These are phyloP conservation scores for Metacarcinus magister DNA, from an alignment of 2,888 invertebrate species.

Conservation along the genomic window DNA sequence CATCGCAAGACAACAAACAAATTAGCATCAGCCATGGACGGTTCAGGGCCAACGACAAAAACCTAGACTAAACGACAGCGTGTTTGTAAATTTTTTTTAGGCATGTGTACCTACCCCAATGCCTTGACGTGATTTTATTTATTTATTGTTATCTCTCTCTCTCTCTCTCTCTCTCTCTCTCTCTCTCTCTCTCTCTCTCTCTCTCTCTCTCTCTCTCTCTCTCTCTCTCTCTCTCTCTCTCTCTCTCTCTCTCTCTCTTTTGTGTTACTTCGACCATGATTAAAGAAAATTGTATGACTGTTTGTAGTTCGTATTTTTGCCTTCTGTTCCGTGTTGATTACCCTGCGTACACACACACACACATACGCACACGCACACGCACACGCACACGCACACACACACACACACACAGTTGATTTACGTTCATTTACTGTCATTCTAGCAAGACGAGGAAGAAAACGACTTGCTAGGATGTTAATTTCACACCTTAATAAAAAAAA, in stretches of 20 bases:
- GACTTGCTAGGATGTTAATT: not conserved
- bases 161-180: too few species aligned
- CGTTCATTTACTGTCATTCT: not conserved
- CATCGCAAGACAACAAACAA: not conserved
- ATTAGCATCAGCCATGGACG: not conserved
- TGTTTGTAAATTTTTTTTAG: not conserved
- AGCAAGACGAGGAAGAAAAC: not conserved
- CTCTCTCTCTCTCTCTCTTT: not conserved
- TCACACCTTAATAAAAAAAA: too few species aligned
- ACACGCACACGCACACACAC: conserved; percentile 39
- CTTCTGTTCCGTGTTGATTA: not conserved
- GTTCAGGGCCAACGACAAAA: not conserved
- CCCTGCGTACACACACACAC: not conserved
- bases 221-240: too few species aligned
- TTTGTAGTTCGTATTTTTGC: not conserved
- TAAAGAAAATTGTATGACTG: not conserved
- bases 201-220: too few species aligned
- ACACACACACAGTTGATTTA: not conserved
- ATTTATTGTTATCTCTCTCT: not conserved
- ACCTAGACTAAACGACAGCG: not conserved
- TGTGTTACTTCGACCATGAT: not conserved
- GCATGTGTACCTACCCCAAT: not conserved
- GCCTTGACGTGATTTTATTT: conserved; percentile 38
- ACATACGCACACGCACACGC: not conserved
- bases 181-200: too few species aligned